Evolutionary conservation across 1,140 invertebrate species (phyloP).

Genomic region (Cherax quadricarinatus): DNA sequence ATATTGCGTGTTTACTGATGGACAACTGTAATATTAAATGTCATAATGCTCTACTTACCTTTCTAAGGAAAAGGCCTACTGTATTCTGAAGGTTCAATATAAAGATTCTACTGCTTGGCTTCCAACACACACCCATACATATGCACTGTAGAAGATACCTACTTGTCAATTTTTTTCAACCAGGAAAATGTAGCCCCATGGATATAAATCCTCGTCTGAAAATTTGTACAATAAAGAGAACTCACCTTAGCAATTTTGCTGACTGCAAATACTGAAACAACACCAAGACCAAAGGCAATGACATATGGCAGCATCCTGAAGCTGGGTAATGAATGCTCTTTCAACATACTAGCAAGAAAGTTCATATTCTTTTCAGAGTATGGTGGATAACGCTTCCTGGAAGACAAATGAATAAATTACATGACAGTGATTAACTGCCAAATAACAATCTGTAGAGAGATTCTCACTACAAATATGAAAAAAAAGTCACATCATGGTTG

Average conservation of each 20-base stretch:
- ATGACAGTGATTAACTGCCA: background rate
- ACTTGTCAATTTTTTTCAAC: too few species aligned
- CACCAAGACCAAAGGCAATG: conserved; percentile 65
- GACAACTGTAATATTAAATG: too few species aligned
- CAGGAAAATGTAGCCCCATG: too few species aligned
- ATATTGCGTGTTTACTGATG: too few species aligned
- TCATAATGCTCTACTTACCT: too few species aligned
- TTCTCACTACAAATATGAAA: background rate
- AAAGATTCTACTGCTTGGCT: too few species aligned
- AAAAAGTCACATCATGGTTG: background rate
- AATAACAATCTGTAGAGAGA: background rate
- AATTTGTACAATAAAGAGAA: too few species aligned
- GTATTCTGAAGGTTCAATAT: too few species aligned
- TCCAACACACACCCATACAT: too few species aligned
- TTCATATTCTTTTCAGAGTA: conserved; percentile 77
- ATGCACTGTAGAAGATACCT: too few species aligned
- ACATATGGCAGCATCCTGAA: conserved; percentile 58
- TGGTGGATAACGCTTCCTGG: conserved; percentile 79
- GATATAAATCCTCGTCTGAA: too few species aligned
- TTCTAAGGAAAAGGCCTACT: too few species aligned
- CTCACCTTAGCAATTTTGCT: conserved; percentile 68
- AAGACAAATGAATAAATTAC: conserved; percentile 42
- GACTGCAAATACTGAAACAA: conserved; percentile 59
- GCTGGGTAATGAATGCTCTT: conserved; percentile 65
- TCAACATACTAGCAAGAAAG: conserved; percentile 75